Evolutionary conservation across 2,888 invertebrate genomes (phyloP).

Genomic region (Torymus auratus): DNA sequence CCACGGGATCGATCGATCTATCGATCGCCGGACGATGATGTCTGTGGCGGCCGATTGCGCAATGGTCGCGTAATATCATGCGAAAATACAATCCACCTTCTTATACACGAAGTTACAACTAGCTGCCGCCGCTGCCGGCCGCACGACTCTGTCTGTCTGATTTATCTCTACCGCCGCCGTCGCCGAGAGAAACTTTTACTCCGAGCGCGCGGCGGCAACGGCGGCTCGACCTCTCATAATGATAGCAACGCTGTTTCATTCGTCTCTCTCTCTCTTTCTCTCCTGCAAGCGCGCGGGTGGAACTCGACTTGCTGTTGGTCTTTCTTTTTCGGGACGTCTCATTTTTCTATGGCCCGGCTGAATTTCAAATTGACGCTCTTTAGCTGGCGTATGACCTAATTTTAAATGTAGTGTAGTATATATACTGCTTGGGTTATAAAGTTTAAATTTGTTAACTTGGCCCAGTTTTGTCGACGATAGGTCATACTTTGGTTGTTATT

Average conservation of each 20-base stretch:
- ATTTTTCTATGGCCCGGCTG: too few species aligned
- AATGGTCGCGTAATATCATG: conserved; percentile 47
- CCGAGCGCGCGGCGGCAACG: neutral
- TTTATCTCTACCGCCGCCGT: conserved; percentile 41
- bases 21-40: conserved; percentile 38
- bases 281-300: too few species aligned
- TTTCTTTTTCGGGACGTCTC: neutral
- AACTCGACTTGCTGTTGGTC: neutral
- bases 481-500: too few species aligned
- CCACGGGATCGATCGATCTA: conserved; percentile 9
- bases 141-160: conserved; percentile 45
- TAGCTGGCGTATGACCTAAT: too few species aligned
- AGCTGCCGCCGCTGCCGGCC: conserved; percentile 16
- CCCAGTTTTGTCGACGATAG: too few species aligned
- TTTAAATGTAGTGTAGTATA: too few species aligned
- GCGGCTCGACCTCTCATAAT: conserved; percentile 31
- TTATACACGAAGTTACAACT: conserved; percentile 34
- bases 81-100: conserved; percentile 38
- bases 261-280: too few species aligned
- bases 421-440: too few species aligned
- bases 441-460: too few species aligned
- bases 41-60: conserved; percentile 16
- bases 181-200: conserved; percentile 48
- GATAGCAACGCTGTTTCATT: conserved; percentile 12
- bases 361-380: too few species aligned